Percentiles rank a stretch among this genome's conserved stretches.
Evolutionary conservation across 2,113 vertebrate species (phyloP).

Genomic region (Centropristis striata): DNA sequence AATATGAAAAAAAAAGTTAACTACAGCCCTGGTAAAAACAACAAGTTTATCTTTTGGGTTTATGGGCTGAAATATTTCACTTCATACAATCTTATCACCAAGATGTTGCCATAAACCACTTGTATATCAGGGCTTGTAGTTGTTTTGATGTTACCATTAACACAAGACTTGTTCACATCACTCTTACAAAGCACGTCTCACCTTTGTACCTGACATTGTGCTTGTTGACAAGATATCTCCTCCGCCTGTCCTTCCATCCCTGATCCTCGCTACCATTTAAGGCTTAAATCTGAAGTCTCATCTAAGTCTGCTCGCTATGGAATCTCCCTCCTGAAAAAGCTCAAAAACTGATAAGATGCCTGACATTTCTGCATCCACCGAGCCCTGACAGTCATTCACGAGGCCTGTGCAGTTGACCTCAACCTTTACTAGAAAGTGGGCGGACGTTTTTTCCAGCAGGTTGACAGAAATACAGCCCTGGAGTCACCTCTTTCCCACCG

Average conservation of each 20-base stretch:
- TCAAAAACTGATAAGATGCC: not conserved
- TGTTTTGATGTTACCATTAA: not conserved
- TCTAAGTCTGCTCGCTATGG: not conserved
- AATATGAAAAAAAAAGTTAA: no score
- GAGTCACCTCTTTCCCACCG: slow-evolving; percentile 40
- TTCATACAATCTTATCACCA: not conserved
- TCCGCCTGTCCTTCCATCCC: not conserved
- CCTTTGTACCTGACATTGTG: not conserved
- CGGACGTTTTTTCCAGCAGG: slow-evolving; percentile 37
- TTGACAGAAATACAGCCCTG: slow-evolving; percentile 62
- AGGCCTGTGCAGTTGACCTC: slow-evolving; percentile 46
- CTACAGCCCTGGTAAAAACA: no score
- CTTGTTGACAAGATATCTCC: not conserved
- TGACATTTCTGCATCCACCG: not conserved
- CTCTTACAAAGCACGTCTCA: not conserved
- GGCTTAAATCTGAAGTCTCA: not conserved
- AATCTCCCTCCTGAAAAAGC: not conserved
- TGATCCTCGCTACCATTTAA: not conserved
- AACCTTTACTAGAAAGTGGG: slow-evolving; percentile 50
- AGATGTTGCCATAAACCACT: not conserved
- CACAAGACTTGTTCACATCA: not conserved
- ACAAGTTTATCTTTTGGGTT: no score
- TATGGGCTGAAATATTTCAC: not conserved
- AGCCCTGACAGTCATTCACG: not conserved
- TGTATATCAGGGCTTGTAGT: not conserved